These are phyloP conservation scores for Grantiella picta DNA, from an alignment of 2,113 vertebrate species.

Conservation along the genomic window DNA sequence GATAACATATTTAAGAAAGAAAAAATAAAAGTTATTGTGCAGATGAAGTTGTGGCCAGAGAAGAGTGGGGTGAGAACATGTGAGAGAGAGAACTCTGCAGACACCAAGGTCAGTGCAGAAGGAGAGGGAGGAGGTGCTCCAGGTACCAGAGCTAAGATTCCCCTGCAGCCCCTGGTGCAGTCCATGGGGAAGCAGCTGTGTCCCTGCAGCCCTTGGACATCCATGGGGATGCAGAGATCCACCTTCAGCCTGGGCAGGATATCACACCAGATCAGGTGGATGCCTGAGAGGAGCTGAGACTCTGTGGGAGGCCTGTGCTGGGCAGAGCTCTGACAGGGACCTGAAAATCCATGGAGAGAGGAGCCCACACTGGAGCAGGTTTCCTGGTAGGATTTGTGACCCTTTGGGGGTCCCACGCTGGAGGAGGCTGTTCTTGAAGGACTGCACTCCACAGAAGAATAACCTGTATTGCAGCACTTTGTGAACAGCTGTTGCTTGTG, in stretches of 20 bases:
- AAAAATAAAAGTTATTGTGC: background rate
- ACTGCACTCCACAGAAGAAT: background rate
- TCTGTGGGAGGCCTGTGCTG: background rate
- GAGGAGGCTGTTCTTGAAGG: background rate
- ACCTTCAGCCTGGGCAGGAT: background rate
- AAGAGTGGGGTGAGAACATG: background rate
- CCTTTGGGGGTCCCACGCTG: background rate
- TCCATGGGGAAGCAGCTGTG: background rate
- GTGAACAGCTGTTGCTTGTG: background rate
- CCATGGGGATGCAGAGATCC: background rate
- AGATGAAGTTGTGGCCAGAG: background rate
- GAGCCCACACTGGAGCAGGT: background rate
- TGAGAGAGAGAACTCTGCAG: background rate
- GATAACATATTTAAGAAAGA: background rate
- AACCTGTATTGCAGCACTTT: background rate
- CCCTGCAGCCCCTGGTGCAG: rapidly evolving
- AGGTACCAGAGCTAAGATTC: background rate
- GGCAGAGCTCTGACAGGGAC: too few species aligned
- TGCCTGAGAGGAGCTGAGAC: background rate
- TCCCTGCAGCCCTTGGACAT: too few species aligned
- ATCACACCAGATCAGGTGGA: background rate
- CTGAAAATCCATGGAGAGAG: background rate
- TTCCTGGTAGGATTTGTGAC: background rate
- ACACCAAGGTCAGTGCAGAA: background rate
- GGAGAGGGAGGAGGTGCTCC: background rate